Conservation (phyloP, 2,113 vertebrate species). For the Zingel zingel region DNA sequence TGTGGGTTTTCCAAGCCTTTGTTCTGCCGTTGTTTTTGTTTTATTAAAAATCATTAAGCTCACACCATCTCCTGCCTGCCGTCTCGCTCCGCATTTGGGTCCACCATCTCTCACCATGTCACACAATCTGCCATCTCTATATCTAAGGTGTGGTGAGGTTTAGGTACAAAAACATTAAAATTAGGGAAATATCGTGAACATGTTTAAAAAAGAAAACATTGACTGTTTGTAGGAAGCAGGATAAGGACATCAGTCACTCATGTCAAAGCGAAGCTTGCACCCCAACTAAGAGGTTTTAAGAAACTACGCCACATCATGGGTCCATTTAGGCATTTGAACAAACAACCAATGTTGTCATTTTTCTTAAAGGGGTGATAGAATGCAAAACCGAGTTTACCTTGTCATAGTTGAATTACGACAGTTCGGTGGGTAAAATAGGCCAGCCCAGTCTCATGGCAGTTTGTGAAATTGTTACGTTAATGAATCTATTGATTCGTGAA, state of each 20-base stretch:
- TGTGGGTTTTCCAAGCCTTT: too few relatives aligned
- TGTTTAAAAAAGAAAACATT: not conserved
- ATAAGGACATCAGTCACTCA: not conserved
- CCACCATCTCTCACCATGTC: too few relatives aligned
- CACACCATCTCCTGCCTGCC: too few relatives aligned
- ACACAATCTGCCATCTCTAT: not conserved
- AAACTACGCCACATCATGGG: not conserved
- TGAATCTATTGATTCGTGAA: too few relatives aligned
- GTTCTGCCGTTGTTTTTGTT: too few relatives aligned
- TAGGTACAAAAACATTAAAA: not conserved
- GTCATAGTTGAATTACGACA: too few relatives aligned
- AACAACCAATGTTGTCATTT: not conserved
- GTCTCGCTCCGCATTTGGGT: too few relatives aligned
- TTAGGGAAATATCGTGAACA: not conserved
- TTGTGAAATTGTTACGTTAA: too few relatives aligned
- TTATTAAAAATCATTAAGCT: too few relatives aligned
- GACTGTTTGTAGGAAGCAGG: not conserved
- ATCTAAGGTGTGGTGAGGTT: not conserved
- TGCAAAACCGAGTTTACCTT: too few relatives aligned
- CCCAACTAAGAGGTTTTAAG: not conserved
- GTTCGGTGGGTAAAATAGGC: too few relatives aligned
- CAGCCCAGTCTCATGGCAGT: too few relatives aligned
- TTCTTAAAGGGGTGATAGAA: not conserved
- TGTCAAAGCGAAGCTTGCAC: not conserved
- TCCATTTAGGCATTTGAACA: not conserved